Base-by-base conservation (phyloP, 2,888 invertebrate species). In the Thymelicus sylvestris region DNA sequence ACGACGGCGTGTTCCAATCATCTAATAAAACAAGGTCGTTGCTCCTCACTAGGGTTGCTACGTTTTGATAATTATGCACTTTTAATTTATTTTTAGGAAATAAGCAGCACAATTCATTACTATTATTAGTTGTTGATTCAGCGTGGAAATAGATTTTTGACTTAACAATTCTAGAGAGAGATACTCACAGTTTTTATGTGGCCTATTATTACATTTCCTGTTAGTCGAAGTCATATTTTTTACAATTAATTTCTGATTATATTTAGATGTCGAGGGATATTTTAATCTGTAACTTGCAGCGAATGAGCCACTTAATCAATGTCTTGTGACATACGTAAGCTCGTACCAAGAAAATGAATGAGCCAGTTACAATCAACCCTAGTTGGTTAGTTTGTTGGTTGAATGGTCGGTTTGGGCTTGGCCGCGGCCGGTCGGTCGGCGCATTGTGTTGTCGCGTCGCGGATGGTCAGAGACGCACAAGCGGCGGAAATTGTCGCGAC, bases 401-500 rank as follows among this genome's bases (percentile, higher is more conserved):
- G 47, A 69, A 63, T 38, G 19, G 59, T 73, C 74, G 76, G 76
- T 77, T 79, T 74, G 73, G 76, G 75, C 69, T 77, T 73, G 80
- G 76, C 75, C 77, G 24, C 6, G 12, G 19, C 31, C 31, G 31
- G 31, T 31, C 31, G 31, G 31, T 31, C 13, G 31, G 7, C 57
- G 78, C 78, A 72, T 79, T 76, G 81, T 81, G 76, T 72, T 76
- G 31, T 57, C 72, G 69, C 77, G 84, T 85, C 79, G 75, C 82
- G 85, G 81, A 78, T 85, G 84, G 80, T 74, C 79, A 81, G 81
- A 80, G 78, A 77, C 79, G 80, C 79, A 80, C 80, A 76, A 81
- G 74, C 76, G 75, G 69, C 81, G 83, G 81, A 83, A 64, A 63
- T 50, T 69, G 69, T 59, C 69, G 64, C 69, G 68, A 68, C 63